Percentiles rank a stretch among this genome's conserved stretches.
These are phyloP conservation scores for Cheracebus regulus DNA, from an alignment of 2,797 vertebrate species.

Conservation along the genomic window DNA sequence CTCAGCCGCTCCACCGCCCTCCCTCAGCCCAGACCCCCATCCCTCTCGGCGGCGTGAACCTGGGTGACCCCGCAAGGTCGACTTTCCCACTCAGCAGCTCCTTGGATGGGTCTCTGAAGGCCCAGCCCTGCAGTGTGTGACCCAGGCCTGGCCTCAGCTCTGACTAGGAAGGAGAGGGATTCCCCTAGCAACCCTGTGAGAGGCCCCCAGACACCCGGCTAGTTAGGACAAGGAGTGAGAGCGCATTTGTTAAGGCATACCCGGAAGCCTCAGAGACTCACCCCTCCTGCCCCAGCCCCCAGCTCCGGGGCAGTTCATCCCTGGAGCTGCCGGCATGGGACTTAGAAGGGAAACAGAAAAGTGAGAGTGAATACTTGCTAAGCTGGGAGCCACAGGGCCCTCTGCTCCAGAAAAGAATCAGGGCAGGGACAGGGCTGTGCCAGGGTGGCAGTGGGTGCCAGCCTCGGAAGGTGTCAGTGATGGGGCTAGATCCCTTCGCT, in stretches of 20 bases:
- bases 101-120: slow-evolving; percentile 55
- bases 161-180: background rate
- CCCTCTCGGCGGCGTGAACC: background rate
- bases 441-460: background rate
- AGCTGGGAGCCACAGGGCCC: background rate
- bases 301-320: background rate
- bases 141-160: background rate
- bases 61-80: background rate
- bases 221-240: background rate
- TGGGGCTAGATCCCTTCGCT: background rate
- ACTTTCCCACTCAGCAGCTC: slow-evolving; percentile 43
- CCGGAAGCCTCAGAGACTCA: background rate
- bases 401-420: background rate
- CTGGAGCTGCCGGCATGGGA: background rate
- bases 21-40: background rate
- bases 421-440: background rate
- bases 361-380: background rate
- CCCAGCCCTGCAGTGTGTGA: background rate
- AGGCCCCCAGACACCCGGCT: background rate
- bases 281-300: background rate
- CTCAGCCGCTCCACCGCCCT: background rate
- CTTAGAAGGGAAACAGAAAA: background rate
- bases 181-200: background rate
- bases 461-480: background rate
- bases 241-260: background rate